Evolutionary conservation across 2,888 invertebrate genomes (phyloP).

Genomic region (Sminthurides aquaticus): DNA sequence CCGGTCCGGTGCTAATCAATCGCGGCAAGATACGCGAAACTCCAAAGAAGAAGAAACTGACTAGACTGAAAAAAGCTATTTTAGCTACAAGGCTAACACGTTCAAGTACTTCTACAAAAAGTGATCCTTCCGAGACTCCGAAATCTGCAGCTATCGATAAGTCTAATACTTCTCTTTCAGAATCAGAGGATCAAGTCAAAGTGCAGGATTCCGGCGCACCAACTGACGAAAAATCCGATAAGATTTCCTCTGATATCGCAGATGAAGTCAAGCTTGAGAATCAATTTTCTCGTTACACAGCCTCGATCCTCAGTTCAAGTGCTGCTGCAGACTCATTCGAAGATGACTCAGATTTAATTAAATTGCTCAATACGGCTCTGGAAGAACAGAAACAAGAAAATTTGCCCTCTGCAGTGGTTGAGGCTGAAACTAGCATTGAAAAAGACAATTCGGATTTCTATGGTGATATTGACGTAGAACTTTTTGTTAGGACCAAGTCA

Average conservation of each 20-base stretch:
- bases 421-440: conserved; percentile 1
- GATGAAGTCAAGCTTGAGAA: neutral
- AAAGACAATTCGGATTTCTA: neutral
- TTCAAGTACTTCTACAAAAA: neutral
- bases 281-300: neutral
- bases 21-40: conserved; percentile 51
- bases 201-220: neutral
- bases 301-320: neutral
- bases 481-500: conserved; percentile 25
- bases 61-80: conserved; percentile 49
- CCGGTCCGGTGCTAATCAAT: conserved; percentile 34
- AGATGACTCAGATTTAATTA: neutral
- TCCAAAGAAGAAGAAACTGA: conserved; percentile 47
- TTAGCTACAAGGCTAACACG: conserved; percentile 25
- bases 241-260: neutral
- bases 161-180: neutral
- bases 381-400: neutral
- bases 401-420: conserved; percentile 1
- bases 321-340: neutral
- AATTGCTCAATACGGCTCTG: neutral
- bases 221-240: neutral
- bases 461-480: conserved; percentile 1
- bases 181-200: neutral
- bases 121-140: neutral
- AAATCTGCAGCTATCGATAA: neutral